Evolutionary conservation across 64 coral and sea anemone genomes (phyloP).

Genomic region (Montipora capricornis): DNA sequence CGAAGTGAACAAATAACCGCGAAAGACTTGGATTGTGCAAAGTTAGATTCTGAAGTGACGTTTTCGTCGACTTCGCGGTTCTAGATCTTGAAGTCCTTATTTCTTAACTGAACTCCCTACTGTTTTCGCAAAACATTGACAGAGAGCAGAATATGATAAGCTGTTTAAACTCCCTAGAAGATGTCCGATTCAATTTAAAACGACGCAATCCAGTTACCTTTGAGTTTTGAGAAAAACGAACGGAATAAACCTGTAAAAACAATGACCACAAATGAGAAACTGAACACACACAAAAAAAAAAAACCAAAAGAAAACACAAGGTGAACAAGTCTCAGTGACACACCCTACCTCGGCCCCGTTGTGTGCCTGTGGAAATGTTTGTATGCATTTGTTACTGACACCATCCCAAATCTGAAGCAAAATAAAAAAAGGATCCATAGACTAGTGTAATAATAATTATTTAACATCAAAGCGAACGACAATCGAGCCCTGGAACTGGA

Average conservation of each 20-base stretch:
- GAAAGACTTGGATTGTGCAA: no score
- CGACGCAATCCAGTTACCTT: conserved; percentile 60
- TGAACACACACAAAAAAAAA: background rate
- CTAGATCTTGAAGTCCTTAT: no score
- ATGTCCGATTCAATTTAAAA: background rate
- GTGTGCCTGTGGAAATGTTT: conserved; percentile 94
- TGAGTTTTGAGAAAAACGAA: conserved; percentile 92
- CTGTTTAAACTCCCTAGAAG: no score
- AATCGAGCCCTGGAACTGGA: no score
- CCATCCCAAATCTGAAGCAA: conserved; percentile 94
- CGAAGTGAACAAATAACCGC: no score
- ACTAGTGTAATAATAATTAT: no score
- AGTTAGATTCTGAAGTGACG: no score
- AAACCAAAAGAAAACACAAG: background rate
- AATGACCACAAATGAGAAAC: background rate
- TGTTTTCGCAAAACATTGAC: no score
- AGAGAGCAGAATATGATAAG: no score
- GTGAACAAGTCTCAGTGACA: background rate
- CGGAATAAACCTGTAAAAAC: conserved; percentile 81
- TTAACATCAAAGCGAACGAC: background rate
- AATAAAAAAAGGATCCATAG: background rate
- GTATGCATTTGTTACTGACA: conserved; percentile 92
- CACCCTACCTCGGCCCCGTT: conserved; percentile 83
- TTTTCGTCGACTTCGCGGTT: no score
- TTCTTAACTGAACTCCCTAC: no score